Percentiles rank a stretch among this genome's conserved stretches.
These are phyloP conservation scores for Cotesia glomerata DNA, from an alignment of 1,140 invertebrate species.

Conservation along the genomic window DNA sequence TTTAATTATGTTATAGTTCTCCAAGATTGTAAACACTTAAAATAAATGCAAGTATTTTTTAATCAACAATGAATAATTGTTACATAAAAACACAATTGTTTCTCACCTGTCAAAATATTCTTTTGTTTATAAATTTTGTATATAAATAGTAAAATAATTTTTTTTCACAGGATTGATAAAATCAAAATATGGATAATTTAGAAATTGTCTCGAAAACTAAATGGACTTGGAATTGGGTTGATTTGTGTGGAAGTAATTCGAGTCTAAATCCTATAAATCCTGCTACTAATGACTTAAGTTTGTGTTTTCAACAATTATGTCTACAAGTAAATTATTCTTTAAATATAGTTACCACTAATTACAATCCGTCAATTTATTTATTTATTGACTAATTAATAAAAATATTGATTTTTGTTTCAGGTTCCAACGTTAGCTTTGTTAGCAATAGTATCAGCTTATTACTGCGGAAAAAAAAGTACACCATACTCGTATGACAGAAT, in stretches of 20 bases:
- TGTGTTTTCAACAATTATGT: conserved; percentile 82
- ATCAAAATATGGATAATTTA: conserved; percentile 9
- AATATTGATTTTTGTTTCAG: conserved; percentile 48
- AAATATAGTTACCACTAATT: conserved; percentile 10
- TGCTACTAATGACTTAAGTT: conserved; percentile 73
- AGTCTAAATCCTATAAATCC: conserved; percentile 71
- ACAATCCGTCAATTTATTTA: not conserved
- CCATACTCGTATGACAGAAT: conserved; percentile 64
- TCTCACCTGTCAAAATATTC: not conserved
- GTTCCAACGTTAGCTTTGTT: conserved; percentile 75
- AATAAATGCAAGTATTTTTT: too few relatives aligned
- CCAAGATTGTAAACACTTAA: too few relatives aligned
- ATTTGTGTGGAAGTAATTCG: conserved; percentile 71
- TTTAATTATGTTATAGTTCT: too few relatives aligned
- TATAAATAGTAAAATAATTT: not conserved
- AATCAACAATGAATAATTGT: too few relatives aligned
- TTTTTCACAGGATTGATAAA: not conserved
- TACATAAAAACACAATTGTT: not conserved
- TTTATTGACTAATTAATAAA: conserved; percentile 18
- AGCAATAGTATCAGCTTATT: conserved; percentile 76
- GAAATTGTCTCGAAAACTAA: conserved; percentile 9
- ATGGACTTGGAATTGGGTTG: conserved; percentile 73
- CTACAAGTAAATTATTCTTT: conserved; percentile 64
- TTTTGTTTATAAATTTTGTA: not conserved
- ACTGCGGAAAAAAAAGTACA: conserved; percentile 70